Conservation (phyloP, 2,888 invertebrate genomes). For the Thyatira batis region DNA sequence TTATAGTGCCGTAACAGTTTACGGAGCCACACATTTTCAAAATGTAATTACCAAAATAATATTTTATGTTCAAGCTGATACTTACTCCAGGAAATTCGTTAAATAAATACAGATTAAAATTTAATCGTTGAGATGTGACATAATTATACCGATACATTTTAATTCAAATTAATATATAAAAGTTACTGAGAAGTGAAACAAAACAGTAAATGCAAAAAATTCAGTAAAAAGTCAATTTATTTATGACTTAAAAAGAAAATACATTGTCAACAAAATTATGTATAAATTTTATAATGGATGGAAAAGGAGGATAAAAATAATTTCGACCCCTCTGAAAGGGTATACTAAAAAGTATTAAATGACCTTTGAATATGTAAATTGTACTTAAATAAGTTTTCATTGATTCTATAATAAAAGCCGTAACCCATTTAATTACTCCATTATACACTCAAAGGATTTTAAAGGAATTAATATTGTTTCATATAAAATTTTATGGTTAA, state of each 20-base stretch:
- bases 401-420: neutral
- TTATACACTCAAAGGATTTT: neutral
- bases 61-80: slow-evolving; percentile 10
- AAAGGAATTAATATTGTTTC: neutral
- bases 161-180: no score
- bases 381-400: slow-evolving; percentile 1
- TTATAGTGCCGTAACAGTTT: neutral
- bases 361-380: neutral
- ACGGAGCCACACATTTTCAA: neutral
- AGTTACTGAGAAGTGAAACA: no score
- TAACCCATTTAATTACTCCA: neutral
- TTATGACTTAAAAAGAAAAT: neutral
- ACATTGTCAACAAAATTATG: neutral
- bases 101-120: no score
- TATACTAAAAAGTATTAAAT: neutral
- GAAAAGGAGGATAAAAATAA: no score
- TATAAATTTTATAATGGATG: no score
- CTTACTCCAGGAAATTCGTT: no score
- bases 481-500: neutral
- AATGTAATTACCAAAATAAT: neutral
- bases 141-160: neutral
- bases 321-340: neutral
- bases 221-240: no score
- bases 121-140: neutral
- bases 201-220: no score